These are phyloP conservation scores for Epinephelus cyanopodus DNA, from an alignment of 2,113 vertebrate genomes.

Conservation along the genomic window DNA sequence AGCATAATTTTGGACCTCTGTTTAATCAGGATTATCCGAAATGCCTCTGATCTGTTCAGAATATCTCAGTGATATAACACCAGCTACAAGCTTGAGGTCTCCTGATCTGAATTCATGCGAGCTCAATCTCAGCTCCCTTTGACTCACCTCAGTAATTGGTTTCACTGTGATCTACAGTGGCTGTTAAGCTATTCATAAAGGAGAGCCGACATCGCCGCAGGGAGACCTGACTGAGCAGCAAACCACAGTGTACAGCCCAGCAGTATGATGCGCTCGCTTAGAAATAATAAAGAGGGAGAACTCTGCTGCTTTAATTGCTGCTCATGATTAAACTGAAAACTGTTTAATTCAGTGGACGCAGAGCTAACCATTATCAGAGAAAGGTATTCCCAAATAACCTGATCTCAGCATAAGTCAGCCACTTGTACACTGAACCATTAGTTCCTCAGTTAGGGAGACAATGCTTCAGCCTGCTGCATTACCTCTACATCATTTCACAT, in stretches of 20 bases:
- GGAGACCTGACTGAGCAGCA: constrained; percentile 56
- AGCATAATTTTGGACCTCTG: constrained; percentile 10
- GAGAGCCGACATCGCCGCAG: constrained; percentile 53
- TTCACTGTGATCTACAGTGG: constrained; percentile 73
- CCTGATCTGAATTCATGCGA: constrained; percentile 50
- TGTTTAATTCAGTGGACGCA: constrained; percentile 37
- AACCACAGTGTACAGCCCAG: constrained; percentile 34
- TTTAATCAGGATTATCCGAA: constrained; percentile 56
- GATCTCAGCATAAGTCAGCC: constrained; percentile 30
- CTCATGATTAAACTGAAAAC: constrained; percentile 48
- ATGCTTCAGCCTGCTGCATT: background rate
- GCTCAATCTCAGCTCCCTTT: constrained; percentile 63
- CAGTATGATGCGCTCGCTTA: constrained; percentile 48
- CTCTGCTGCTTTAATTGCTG: constrained; percentile 42
- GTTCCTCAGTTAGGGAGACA: constrained; percentile 5
- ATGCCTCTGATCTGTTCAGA: constrained; percentile 43
- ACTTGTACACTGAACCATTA: constrained; percentile 21
- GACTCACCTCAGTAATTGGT: constrained; percentile 77
- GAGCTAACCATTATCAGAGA: constrained; percentile 23
- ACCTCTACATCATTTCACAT: background rate
- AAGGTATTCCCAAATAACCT: constrained; percentile 40
- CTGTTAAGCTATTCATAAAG: constrained; percentile 76
- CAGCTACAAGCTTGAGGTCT: constrained; percentile 39
- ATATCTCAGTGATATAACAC: constrained; percentile 29
- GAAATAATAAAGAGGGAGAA: constrained; percentile 51